Evolutionary conservation across 2,797 vertebrate species (phyloP), one percentile per base, ranked within the genome.

Genomic region (Gambusia yucatana): DNA sequence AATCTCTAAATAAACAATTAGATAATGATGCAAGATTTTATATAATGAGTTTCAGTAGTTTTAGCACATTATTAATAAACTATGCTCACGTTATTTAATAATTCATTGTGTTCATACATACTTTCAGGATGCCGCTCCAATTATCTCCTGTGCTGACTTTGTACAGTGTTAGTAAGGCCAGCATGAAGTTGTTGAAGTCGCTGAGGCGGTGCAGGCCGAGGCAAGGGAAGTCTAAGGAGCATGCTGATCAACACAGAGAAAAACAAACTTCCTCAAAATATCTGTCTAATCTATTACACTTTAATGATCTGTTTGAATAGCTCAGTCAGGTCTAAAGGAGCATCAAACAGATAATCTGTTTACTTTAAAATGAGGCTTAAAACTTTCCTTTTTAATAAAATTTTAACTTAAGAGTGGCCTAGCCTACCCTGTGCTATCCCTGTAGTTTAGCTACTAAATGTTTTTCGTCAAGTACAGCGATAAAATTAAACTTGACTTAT

Each of bases 131-230:
- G 8, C 0, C 5, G 13, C 74, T 83, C 81, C 81, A 83, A 47
- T 82, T 79, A 79, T 85, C 79, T n/a, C 81, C 86, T 0, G 81
- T 83, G 52, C 77, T 81, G 3, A 83, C 74, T 46, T 77, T 59
- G 33, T 76, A 85, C 4, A 88, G 79, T 0, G 61, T 59, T 8
- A 82, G 67, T 48, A 80, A 25, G 30, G 59, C 30, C 59, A 33
- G 0, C 16, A 5, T 2, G 5, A 61, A 61, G 59, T 61, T 5
- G 4, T 4, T 44, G 39, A 87, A 83, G 79, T 83, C 81, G 8
- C 20, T 0, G 1, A 77, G 0, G 0, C 9, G 44, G n/a, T 79
- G 9, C 20, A 83, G 7, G 3, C 77, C 76, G 2, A n/a, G 0
- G 11, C 78, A 80, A 0, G 25, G 47, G 30, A 65, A 3, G 0